Conservation (phyloP, 2,888 invertebrate genomes). For the Azorinus chamasolen region DNA sequence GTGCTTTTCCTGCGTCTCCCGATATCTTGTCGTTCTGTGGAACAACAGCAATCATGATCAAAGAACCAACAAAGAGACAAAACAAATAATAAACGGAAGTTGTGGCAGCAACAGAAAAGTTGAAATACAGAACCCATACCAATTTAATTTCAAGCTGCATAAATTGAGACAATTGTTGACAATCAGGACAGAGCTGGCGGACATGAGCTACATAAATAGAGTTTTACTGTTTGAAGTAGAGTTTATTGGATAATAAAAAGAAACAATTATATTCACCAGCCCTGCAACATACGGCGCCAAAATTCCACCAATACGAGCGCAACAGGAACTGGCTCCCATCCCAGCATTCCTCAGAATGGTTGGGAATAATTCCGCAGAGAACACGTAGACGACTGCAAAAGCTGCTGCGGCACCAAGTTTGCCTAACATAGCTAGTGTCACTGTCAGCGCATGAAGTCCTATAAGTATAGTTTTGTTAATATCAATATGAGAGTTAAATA, state of each 20-base stretch:
- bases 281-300: constrained; percentile 92
- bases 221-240: no score
- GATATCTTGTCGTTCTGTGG: neutral
- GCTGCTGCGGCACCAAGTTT: constrained; percentile 94
- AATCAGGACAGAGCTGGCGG: no score
- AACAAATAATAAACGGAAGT: no score
- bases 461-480: neutral
- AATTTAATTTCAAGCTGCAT: no score
- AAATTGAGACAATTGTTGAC: no score
- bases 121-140: no score
- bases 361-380: constrained; percentile 95
- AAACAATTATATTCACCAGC: constrained; percentile 74
- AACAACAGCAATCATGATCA: no score
- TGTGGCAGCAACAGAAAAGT: no score
- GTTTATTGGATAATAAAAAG: no score
- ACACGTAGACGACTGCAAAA: constrained; percentile 95
- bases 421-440: constrained; percentile 91
- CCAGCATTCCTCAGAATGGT: constrained; percentile 95
- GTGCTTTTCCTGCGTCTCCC: constrained; percentile 50
- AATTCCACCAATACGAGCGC: constrained; percentile 95
- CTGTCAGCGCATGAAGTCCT: constrained; percentile 74
- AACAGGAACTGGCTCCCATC: constrained; percentile 94
- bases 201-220: no score
- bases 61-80: no score
- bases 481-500: neutral